Base-by-base conservation (phyloP, 2,888 invertebrate genomes). In the Galeopsomyia nigrocyanea region DNA sequence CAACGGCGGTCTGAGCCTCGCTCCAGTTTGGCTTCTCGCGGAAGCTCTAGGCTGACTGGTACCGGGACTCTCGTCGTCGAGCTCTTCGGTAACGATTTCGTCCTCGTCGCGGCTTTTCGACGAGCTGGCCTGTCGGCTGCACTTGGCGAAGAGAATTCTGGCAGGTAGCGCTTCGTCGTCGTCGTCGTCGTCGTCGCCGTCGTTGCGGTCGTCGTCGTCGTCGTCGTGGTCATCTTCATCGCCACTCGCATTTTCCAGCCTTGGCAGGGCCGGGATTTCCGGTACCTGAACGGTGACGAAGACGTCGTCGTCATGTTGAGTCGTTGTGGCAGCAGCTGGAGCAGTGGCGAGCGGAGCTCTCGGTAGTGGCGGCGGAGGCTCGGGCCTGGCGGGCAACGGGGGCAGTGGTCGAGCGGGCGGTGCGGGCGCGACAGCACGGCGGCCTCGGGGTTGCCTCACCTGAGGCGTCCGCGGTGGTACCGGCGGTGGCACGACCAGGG, bases 1-100 rank as follows among this genome's bases (percentile, higher is more conserved):
- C 65, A 86, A 64, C 1, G 86, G 86, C 0, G 86, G 86, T 39
- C 86, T 74, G 10, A 86, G 76, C 49, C 84, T 79, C 3, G 81
- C 81, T 17, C 82, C 80, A 22, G 14, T 26, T 21, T 46, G 64
- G n/a, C 55, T 14, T 5, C 39, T 39, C 13, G 39, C 39, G 5
- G 39, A 10, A 3, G 39, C 5, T 39, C 39, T 39, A 3, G 39
- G 39, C 39, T 39, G 39, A 39, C 39, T 39, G 39, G 39, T 39
- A 10, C 10, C 39, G 39, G 57, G 47, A 17, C 53, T 68, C 17
- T 31, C 13, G 47, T 57, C 68, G 56, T 60, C 65, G 53, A 60
- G 5, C 7, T 62, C 58, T 56, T 66, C 66, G 31, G 62, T 39
- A 13, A 56, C 55, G 56, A 65, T 68, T 17, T 63, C 73, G n/a